Conservation (phyloP, 2,888 invertebrate genomes). For the Endomychus coccineus region DNA sequence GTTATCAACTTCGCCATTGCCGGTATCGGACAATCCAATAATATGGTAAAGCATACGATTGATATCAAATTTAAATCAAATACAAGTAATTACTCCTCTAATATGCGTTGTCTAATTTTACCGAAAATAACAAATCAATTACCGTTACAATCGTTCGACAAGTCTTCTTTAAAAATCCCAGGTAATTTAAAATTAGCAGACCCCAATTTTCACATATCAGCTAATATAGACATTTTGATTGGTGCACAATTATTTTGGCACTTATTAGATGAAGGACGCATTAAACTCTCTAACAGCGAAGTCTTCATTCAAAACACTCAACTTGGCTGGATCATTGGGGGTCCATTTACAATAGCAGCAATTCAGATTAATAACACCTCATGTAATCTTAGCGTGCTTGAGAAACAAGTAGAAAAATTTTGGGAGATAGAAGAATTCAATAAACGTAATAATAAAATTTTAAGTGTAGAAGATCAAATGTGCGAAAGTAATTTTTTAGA, state of each 20-base stretch:
- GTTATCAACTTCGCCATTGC: no score
- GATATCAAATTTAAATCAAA: slow-evolving; percentile 3
- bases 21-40: no score
- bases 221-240: slow-evolving; percentile 4
- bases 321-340: slow-evolving; percentile 3
- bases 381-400: no score
- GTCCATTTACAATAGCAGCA: slow-evolving; percentile 1
- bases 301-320: not conserved
- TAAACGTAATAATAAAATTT: not conserved
- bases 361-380: not conserved
- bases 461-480: slow-evolving; percentile 2
- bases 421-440: slow-evolving; percentile 6
- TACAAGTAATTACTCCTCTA: not conserved
- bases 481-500: slow-evolving; percentile 3
- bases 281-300: not conserved
- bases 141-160: no score
- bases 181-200: no score
- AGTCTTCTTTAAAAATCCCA: slow-evolving; percentile 1
- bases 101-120: slow-evolving; percentile 3
- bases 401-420: not conserved
- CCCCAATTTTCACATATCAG: slow-evolving; percentile 2
- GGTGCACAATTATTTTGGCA: slow-evolving; percentile 6
- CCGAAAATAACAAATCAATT: no score
- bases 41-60: no score
- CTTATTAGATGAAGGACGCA: slow-evolving; percentile 4